Evolutionary conservation across 2,888 invertebrate genomes (phyloP), one percentile per base, ranked within the genome.

Genomic region (Meta bourneti): DNA sequence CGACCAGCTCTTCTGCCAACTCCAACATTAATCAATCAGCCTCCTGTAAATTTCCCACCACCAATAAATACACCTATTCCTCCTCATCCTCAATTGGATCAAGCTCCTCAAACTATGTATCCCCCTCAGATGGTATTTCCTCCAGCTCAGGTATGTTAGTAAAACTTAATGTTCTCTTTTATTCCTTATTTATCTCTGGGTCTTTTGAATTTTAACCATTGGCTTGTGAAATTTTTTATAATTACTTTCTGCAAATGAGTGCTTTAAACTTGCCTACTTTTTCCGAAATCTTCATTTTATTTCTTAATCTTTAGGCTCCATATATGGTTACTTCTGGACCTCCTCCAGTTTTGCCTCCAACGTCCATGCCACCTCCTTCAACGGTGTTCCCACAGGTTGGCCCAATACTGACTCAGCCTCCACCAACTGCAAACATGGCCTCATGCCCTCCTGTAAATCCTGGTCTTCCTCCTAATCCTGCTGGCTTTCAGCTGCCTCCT

Each of bases 101-200:
- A 51, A 75, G 16, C 72, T 11, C 79, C 72, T 20, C 80, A 70
- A 52, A 52, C 77, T 11, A 80, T 90, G 61, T 90, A 52, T 72
- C 81, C 90, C 49, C 90, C 80, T 34, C 90, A 85, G 19, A 90
- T 90, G 5, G 80, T 90, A n/a, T 90, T 80, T 74, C 81, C 90
- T 6, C 90, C 20, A 16, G 11, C 90, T 13, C 90, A 90, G 70
- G 90, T 90, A 86, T 48, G 61, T 61, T 19, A 1, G n/a, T 77
- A n/a, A 51, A 13, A 19, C 11, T 34, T 1, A 34, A 34, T 34
- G 34, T 34, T 34, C 34, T 34, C 4, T 34, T 34, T 34, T 34
- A 2, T 34, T 34, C 34, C 34, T 34, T 34, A 34, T 34, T 34
- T 34, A 34, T 4, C 34, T 34, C 34, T 34, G 34, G 34, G 34